phyloP scores from a whole-genome alignment of 2,888 invertebrate genomes.

The Opisthograptis luteolata region DNA sequence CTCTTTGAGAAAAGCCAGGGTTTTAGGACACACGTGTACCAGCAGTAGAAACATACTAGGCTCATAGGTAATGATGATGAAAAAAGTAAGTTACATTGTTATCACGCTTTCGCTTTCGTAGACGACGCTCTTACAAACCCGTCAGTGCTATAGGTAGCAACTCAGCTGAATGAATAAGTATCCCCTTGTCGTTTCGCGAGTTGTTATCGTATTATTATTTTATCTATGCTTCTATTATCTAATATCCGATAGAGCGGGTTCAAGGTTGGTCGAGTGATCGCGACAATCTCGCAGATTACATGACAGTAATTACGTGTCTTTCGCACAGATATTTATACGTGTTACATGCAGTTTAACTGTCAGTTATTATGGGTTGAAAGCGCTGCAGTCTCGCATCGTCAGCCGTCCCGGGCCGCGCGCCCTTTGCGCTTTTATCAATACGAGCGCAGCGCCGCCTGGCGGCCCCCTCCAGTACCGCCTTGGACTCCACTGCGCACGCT shows the following conservation, averaged over 20 bases:
- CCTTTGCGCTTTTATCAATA: conserved; percentile 81
- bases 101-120: too few relatives aligned
- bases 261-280: conserved; percentile 69
- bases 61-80: too few relatives aligned
- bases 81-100: too few relatives aligned
- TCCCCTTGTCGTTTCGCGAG: conserved; percentile 38
- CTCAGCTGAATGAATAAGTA: conserved; percentile 38
- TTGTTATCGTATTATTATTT: conserved; percentile 54
- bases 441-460: conserved; percentile 68
- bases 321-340: neutral
- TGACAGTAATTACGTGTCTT: neutral
- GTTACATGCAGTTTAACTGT: neutral
- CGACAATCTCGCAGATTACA: conserved; percentile 11
- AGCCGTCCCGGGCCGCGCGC: conserved; percentile 49
- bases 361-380: conserved; percentile 2
- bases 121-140: too few relatives aligned
- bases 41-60: too few relatives aligned
- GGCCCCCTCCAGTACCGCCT: conserved; percentile 63
- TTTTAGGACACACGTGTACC: too few relatives aligned
- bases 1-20: too few relatives aligned
- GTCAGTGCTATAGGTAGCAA: too few relatives aligned
- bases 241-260: conserved; percentile 73
- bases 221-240: conserved; percentile 66
- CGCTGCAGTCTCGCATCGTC: conserved; percentile 43
- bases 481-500: conserved; percentile 75